Evolutionary conservation across 2,113 vertebrate species (phyloP).

Genomic region (Turdus rufiventris): DNA sequence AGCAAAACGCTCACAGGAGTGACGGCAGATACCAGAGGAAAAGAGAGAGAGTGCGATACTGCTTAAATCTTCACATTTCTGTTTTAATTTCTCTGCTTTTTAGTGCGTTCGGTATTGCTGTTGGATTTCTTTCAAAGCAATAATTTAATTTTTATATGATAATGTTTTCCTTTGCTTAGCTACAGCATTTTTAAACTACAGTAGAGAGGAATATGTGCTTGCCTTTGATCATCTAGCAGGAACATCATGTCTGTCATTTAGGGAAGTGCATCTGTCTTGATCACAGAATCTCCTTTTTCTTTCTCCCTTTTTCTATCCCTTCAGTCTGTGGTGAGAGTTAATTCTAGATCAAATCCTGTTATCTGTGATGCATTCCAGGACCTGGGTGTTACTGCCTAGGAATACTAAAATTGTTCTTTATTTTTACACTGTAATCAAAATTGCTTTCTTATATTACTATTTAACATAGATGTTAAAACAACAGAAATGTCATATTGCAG

Average conservation of each 20-base stretch:
- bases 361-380: neutral
- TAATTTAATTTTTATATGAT: neutral
- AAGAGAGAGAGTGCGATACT: neutral
- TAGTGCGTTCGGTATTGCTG: neutral
- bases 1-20: accelerated
- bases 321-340: accelerated
- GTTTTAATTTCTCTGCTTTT: neutral
- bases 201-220: neutral
- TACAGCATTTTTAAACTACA: neutral
- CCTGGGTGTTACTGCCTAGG: neutral
- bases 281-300: neutral
- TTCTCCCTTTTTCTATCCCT: neutral
- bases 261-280: accelerated
- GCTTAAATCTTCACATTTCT: neutral
- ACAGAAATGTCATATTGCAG: neutral
- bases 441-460: neutral
- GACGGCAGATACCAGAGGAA: neutral
- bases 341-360: neutral
- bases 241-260: neutral
- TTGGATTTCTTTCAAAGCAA: neutral
- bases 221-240: neutral
- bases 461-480: neutral
- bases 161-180: neutral
- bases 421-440: neutral
- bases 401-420: neutral